These are phyloP conservation scores for Cremastinae sp. DNA, from an alignment of 2,888 invertebrate species.

Conservation along the genomic window DNA sequence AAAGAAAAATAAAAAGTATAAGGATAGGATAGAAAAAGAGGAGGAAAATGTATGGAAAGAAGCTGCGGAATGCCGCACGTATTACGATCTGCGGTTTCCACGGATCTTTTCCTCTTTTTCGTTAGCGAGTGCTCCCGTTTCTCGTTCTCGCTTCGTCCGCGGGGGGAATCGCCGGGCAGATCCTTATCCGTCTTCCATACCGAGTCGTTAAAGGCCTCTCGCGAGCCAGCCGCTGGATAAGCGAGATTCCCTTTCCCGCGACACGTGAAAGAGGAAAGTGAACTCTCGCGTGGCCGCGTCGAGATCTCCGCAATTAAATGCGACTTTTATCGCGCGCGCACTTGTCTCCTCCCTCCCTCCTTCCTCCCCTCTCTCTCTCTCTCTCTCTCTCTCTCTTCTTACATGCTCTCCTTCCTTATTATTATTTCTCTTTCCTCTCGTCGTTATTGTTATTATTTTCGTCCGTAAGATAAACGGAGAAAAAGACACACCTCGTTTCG, in stretches of 20 bases:
- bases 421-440: too few species aligned
- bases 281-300: conserved; percentile 56
- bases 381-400: too few species aligned
- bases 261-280: conserved; percentile 49
- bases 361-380: too few species aligned
- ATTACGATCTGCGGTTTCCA: conserved; percentile 39
- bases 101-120: conserved; percentile 37
- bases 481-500: too few species aligned
- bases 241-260: conserved; percentile 36
- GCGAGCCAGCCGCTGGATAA: conserved; percentile 21
- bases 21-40: background rate
- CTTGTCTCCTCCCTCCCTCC: background rate
- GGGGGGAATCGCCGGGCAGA: conserved; percentile 41
- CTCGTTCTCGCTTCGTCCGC: background rate
- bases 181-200: conserved; percentile 54
- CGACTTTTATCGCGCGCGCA: conserved; percentile 24
- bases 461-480: too few species aligned
- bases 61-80: conserved; percentile 31
- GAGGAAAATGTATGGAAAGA: conserved; percentile 14
- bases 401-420: background rate
- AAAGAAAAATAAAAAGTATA: background rate
- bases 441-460: background rate
- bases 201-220: conserved; percentile 51
- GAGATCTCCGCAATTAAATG: conserved; percentile 58
- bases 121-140: conserved; percentile 38